Evolutionary conservation across 2,888 invertebrate genomes (phyloP).

Genomic region (Pantelozetes paolii): DNA sequence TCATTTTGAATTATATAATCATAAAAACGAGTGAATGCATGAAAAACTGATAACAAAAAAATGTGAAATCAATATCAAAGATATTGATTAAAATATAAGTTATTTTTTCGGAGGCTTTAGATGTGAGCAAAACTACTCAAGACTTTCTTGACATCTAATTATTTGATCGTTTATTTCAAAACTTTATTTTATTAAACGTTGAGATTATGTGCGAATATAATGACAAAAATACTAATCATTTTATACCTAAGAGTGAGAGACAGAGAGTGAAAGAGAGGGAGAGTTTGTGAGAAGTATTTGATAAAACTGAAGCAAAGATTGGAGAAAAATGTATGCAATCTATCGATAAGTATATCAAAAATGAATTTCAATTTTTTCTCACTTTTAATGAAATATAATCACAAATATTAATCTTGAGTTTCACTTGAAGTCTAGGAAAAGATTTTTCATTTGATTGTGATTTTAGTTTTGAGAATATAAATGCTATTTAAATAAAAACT

Average conservation of each 20-base stretch:
- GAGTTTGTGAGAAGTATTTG: too few relatives aligned
- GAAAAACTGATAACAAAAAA: too few relatives aligned
- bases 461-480: too few relatives aligned
- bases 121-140: not conserved
- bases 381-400: slow-evolving; percentile 3
- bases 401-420: not conserved
- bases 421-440: not conserved
- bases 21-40: too few relatives aligned
- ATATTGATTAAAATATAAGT: not conserved
- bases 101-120: not conserved
- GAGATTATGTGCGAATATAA: not conserved
- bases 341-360: slow-evolving; percentile 10
- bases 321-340: not conserved
- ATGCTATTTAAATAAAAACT: too few relatives aligned
- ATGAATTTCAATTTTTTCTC: not conserved
- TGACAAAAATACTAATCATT: not conserved
- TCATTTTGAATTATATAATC: too few relatives aligned
- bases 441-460: too few relatives aligned
- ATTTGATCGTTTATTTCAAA: slow-evolving; percentile 16
- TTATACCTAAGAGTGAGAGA: too few relatives aligned
- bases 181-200: not conserved
- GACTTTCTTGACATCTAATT: slow-evolving; percentile 17
- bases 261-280: too few relatives aligned
- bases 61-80: not conserved
- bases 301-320: not conserved